Base-by-base conservation (phyloP, 2,888 invertebrate species). In the Microdon myrmicae region DNA sequence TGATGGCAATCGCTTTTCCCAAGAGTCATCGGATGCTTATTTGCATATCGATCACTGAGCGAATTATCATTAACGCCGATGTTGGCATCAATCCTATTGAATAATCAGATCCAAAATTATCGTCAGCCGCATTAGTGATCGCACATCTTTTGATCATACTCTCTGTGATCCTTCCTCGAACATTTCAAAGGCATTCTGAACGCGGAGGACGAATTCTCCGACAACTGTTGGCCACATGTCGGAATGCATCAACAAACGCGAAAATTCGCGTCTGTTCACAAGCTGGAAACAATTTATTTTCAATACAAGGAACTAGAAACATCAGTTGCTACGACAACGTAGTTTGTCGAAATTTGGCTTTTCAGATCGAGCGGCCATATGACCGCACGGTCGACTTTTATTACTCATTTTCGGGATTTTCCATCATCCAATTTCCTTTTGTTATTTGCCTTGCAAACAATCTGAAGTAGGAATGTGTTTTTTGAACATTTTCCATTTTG, bases 161-260 rank as follows among this genome's bases (percentile, higher is more conserved):
- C 29, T 44, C 17, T 31, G 49, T 25, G 34, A 25, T 26, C 39
- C n/a, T n/a, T n/a, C n/a, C n/a, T n/a, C n/a, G n/a, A 12, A 26
- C 38, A 26, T 35, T 34, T 17, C 35, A 12, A 17, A 28, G 14
- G 16, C 13, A 25, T 38, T 38, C 19, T 22, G 29, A n/a, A 44
- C 28, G 35, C 22, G 10, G 35, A 23, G 17, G 34, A 23, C 34
- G 17, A 44, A 32, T 37, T 28, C n/a, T n/a, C n/a, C 59, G 53
- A 53, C 64, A 58, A 58, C 51, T 64, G 64, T 56, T 47, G 41
- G 58, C 64, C 64, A 64, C 58, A 64, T 64, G 64, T 64, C 53
- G 64, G 64, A 64, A 64, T 64, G 64, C 64, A 64, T 64, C 64
- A 58, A 58, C 64, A 64, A 56, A 61, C 61, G 58, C 53, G 53